A percentile compares a stretch with the other conserved stretches of the same genome.
These are phyloP conservation scores for Centroberyx gerrardi DNA, from an alignment of 2,797 vertebrate species.

Conservation along the genomic window DNA sequence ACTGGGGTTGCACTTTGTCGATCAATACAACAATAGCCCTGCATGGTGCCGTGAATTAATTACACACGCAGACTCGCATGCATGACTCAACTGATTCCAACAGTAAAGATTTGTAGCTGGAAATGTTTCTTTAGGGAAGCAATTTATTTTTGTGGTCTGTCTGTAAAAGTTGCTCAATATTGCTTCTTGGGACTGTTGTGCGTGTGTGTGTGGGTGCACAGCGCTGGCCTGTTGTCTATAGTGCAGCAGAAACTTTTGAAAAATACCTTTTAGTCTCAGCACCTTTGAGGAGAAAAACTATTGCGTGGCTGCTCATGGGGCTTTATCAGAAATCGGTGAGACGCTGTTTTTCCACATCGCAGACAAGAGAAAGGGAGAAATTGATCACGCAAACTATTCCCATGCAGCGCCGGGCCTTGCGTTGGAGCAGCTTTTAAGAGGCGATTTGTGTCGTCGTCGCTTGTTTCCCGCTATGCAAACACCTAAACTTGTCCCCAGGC, in stretches of 20 bases:
- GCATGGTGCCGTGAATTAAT: constrained; percentile 57
- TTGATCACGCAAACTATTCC: constrained; percentile 63
- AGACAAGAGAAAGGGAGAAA: constrained; percentile 57
- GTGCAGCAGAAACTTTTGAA: constrained; percentile 39
- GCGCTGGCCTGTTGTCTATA: constrained; percentile 21
- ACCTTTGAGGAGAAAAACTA: constrained; percentile 30
- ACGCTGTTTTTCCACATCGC: constrained; percentile 46
- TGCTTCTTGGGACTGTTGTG: constrained; percentile 6
- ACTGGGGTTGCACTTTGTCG: constrained; percentile 53
- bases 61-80: constrained; percentile 23
- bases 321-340: constrained; percentile 46
- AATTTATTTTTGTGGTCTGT: constrained; percentile 40
- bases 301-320: constrained; percentile 30
- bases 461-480: constrained; percentile 68
- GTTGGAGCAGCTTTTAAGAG: constrained; percentile 51
- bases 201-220: constrained; percentile 13
- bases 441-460: constrained; percentile 47
- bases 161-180: constrained; percentile 28
- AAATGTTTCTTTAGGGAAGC: constrained; percentile 54
- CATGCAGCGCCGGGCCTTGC: neutral
- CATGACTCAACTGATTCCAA: constrained; percentile 34
- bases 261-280: constrained; percentile 39
- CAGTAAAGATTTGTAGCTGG: constrained; percentile 29
- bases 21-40: constrained; percentile 64
- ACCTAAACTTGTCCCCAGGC: constrained; percentile 59